Evolutionary conservation across 1,140 invertebrate genomes (phyloP).

Genomic region (Parapsyche elsis): DNA sequence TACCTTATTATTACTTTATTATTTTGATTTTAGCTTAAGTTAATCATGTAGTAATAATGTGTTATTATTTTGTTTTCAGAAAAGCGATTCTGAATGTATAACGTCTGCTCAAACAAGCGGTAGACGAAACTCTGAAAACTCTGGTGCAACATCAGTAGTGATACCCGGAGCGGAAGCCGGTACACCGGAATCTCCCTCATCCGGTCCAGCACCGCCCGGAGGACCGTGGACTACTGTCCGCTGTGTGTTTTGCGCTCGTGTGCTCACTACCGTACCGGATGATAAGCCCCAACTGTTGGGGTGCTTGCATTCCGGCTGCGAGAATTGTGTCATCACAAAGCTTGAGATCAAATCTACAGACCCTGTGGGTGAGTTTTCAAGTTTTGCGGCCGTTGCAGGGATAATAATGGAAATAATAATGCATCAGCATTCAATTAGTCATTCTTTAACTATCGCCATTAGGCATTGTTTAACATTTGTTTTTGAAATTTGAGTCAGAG

Average conservation of each 20-base stretch:
- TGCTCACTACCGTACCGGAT: conserved; percentile 57
- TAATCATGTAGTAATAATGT: too few relatives aligned
- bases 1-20: too few relatives aligned
- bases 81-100: not conserved
- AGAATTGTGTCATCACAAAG: conserved; percentile 78
- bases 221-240: conserved; percentile 56
- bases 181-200: conserved; percentile 60
- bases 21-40: too few relatives aligned
- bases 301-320: conserved; percentile 87
- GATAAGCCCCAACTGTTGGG: conserved; percentile 81
- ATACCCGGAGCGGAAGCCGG: not conserved
- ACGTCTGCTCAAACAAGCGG: not conserved
- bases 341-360: conserved; percentile 67
- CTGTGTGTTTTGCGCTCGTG: conserved; percentile 60
- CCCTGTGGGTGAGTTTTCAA: not conserved
- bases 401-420: too few relatives aligned
- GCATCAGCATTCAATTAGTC: too few relatives aligned
- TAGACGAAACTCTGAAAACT: conserved; percentile 4
- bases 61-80: conserved; percentile 6
- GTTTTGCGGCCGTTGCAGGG: too few relatives aligned
- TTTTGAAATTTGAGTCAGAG: too few relatives aligned
- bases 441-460: too few relatives aligned
- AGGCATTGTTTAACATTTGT: too few relatives aligned
- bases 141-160: not conserved
- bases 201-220: conserved; percentile 47